Evolutionary conservation across 2,888 invertebrate genomes (phyloP).

Genomic region (Tineola bisselliella): DNA sequence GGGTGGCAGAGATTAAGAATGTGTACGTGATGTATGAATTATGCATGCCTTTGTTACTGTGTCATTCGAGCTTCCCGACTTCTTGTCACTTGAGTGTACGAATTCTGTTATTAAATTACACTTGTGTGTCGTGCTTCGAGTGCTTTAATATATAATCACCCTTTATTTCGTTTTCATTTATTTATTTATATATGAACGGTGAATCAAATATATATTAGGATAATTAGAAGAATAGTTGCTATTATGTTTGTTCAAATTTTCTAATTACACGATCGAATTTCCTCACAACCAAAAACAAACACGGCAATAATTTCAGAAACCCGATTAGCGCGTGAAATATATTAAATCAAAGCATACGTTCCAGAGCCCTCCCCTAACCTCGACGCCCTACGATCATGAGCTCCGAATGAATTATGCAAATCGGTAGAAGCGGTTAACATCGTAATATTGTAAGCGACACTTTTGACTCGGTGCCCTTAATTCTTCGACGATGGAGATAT

Average conservation of each 20-base stretch:
- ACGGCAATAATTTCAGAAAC: not conserved
- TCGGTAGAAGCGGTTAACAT: slow-evolving; percentile 60
- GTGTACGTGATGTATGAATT: slow-evolving; percentile 32
- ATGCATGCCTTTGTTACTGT: slow-evolving; percentile 32
- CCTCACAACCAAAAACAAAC: slow-evolving; percentile 5
- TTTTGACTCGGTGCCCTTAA: slow-evolving; percentile 41
- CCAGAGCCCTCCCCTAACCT: slow-evolving; percentile 18
- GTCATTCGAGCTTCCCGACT: slow-evolving; percentile 19
- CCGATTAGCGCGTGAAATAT: slow-evolving; percentile 36
- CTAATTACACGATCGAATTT: not conserved
- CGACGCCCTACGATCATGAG: slow-evolving; percentile 18
- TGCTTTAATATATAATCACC: not conserved
- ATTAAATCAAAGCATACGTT: slow-evolving; percentile 42
- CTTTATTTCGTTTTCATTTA: not conserved
- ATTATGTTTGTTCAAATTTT: not conserved
- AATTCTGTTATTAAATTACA: not conserved
- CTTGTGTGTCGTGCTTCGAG: not conserved
- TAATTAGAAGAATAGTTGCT: too few species aligned
- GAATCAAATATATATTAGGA: too few species aligned
- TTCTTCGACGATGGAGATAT: slow-evolving; percentile 49
- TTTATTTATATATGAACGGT: too few species aligned
- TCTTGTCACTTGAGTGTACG: slow-evolving; percentile 3
- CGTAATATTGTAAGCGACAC: slow-evolving; percentile 66
- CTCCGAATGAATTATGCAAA: slow-evolving; percentile 62
- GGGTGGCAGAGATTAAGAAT: slow-evolving; percentile 24